Base-by-base conservation (phyloP, 2,888 invertebrate genomes). In the Zhuqinia jingwanae region DNA sequence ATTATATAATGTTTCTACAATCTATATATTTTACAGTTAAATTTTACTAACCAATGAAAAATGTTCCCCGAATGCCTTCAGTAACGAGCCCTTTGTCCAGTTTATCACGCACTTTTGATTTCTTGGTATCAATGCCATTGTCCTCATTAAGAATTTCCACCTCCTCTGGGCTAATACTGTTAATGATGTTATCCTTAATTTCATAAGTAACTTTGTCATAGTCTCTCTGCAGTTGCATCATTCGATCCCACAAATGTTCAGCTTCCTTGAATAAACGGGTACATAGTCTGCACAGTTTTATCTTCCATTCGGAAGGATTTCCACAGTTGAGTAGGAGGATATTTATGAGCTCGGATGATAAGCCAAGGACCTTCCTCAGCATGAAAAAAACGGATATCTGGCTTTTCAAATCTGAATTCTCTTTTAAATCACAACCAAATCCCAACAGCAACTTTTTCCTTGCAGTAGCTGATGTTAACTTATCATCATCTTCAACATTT, bases 381-480 rank as follows among this genome's bases (percentile, higher is more conserved):
- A 82, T 22, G 42, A 82, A 82, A 47, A 73, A 82, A 0, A 27
- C 25, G 6, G 81, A 73, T 0, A 82, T 0, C 15, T 73, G 81
- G 6, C 17, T 1, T 63, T 27, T 30, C 68, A 8, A 6, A 8
- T 6, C 5, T 6, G 36, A 36, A 8, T 8, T 8, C 8, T 36
- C 36, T 6, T 36, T 36, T 36, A 6, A 6, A 36, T 8, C 36
- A 36, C 36, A 36, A 8, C 36, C 36, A 8, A 36, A 36, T 6
- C 36, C 36, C 36, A 6, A 3, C 36, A 36, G 8, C 36, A 36
- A 8, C 8, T 36, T 36, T 6, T 8, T 36, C 8, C 8, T 36
- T 6, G 36, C 36, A 36, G 36, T 8, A 3, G 36, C 36, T 3
- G 36, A 6, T 36, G 36, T n/a, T n/a, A n/a, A n/a, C n/a, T n/a